Conservation (phyloP, 2,113 vertebrate genomes). For the Capricornis sumatraensis region DNA sequence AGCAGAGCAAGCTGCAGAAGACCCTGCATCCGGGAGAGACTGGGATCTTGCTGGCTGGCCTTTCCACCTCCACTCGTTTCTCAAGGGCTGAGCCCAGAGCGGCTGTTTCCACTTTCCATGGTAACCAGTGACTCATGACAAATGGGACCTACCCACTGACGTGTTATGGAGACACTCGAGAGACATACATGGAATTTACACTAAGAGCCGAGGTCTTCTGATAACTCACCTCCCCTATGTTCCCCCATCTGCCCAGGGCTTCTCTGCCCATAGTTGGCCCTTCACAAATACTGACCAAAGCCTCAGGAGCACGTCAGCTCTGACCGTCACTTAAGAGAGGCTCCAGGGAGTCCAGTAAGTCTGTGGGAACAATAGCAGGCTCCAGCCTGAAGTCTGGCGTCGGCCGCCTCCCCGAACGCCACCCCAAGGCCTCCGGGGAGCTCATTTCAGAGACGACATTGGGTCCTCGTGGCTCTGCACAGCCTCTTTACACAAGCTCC, state of each 20-base stretch:
- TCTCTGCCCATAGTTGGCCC: not conserved
- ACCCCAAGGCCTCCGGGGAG: not conserved
- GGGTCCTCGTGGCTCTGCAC: not conserved
- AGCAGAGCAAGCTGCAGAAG: not conserved
- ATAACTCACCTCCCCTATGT: not conserved
- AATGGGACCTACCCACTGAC: not conserved
- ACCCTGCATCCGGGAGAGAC: rapidly evolving
- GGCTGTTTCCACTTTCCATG: not conserved
- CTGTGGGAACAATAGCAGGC: not conserved
- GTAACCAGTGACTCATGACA: not conserved
- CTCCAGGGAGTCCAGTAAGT: not conserved
- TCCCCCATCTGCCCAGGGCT: not conserved
- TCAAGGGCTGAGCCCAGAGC: not conserved
- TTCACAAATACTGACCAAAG: too few relatives aligned
- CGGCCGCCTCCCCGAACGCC: not conserved
- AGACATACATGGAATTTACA: not conserved
- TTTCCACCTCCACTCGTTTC: not conserved
- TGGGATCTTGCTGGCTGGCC: not conserved
- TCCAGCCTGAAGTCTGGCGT: not conserved
- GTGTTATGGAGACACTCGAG: not conserved
- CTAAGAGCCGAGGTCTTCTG: not conserved
- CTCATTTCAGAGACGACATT: not conserved
- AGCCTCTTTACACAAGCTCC: not conserved
- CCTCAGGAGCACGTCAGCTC: not conserved
- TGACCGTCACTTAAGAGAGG: not conserved